Evolutionary conservation across 2,888 invertebrate species (phyloP).

Genomic region (Schizotus pectinicornis): DNA sequence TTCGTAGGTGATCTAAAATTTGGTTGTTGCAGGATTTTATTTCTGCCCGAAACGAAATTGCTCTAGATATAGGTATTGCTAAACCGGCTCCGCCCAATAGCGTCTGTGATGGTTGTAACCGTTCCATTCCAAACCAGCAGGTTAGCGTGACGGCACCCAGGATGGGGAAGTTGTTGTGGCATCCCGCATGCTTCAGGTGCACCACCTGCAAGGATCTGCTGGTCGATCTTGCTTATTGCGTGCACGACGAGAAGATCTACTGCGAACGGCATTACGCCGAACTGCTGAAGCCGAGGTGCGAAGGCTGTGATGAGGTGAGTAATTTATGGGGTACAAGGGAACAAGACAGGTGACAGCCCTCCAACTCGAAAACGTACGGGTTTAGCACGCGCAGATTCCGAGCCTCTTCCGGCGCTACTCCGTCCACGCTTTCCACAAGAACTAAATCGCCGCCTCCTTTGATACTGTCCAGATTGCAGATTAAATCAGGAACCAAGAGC

Average conservation of each 20-base stretch:
- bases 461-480: too few species aligned
- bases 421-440: too few species aligned
- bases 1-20: constrained; percentile 1
- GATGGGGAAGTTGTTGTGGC: constrained; percentile 70
- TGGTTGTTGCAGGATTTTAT: constrained; percentile 78
- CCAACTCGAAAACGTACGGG: too few species aligned
- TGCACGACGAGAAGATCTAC: constrained; percentile 84
- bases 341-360: too few species aligned
- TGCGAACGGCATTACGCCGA: constrained; percentile 98
- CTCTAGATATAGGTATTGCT: constrained; percentile 85
- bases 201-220: constrained; percentile 87
- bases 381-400: too few species aligned
- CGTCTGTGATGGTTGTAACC: constrained; percentile 84
- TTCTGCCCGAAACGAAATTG: constrained; percentile 91
- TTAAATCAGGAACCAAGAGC: too few species aligned
- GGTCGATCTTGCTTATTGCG: constrained; percentile 96
- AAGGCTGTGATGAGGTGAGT: constrained; percentile 97
- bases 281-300: constrained; percentile 91
- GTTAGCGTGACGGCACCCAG: constrained; percentile 69
- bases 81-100: constrained; percentile 53
- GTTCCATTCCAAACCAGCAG: constrained; percentile 78
- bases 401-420: too few species aligned
- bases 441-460: too few species aligned
- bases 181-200: constrained; percentile 93
- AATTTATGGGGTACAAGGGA: not conserved